Percentiles rank a stretch among this genome's conserved stretches.
Conservation (phyloP, 1,140 invertebrate species). For the Alviniconcha marisindica region DNA sequence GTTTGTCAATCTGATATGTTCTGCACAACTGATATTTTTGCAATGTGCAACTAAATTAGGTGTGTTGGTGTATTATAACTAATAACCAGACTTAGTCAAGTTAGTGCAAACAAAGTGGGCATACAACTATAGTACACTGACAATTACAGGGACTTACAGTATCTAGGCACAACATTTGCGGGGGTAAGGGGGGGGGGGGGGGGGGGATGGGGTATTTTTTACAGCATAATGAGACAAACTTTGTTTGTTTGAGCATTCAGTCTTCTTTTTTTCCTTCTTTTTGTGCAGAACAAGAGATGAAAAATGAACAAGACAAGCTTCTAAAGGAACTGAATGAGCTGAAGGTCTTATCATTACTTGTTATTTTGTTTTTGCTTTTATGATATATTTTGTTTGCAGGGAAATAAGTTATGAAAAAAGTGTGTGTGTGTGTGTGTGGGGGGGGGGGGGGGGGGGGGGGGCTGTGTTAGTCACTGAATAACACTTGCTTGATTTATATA, state of each 20-base stretch:
- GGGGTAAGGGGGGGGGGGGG: neutral
- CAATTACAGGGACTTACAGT: neutral
- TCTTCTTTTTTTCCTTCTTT: slow-evolving; percentile 28
- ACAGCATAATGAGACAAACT: neutral
- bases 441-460: too few species aligned
- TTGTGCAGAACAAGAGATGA: slow-evolving; percentile 65
- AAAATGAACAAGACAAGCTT: slow-evolving; percentile 57
- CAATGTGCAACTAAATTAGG: too few species aligned
- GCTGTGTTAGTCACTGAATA: neutral
- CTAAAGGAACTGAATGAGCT: slow-evolving; percentile 85
- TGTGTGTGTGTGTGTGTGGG: too few species aligned
- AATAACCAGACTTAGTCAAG: too few species aligned
- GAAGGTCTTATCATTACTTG: slow-evolving; percentile 80
- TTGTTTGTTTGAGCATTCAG: neutral
- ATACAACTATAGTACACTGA: neutral
- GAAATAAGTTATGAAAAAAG: neutral
- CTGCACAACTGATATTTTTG: too few species aligned
- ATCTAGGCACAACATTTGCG: slow-evolving; percentile 1
- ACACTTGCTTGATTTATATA: neutral
- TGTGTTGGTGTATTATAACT: too few species aligned
- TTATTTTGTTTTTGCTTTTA: neutral
- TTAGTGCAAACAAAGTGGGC: neutral
- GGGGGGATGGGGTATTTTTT: too few species aligned
- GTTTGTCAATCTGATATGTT: too few species aligned
- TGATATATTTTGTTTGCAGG: neutral